A percentile compares a stretch with the other conserved stretches of the same genome.
phyloP scores from a whole-genome alignment of 2,113 vertebrate genomes.

The Anseranas semipalmata region DNA sequence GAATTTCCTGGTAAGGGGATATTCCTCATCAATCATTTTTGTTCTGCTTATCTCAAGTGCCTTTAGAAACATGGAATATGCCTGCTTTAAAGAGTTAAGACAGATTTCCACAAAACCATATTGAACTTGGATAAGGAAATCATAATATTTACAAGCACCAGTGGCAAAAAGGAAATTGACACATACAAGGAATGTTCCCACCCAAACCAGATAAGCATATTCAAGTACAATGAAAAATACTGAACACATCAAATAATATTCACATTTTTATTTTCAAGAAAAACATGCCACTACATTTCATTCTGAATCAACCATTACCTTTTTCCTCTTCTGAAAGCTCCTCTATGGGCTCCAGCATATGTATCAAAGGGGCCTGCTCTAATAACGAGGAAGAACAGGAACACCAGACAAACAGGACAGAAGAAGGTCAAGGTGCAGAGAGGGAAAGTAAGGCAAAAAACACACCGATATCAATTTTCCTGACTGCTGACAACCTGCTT shows the following conservation, averaged over 20 bases:
- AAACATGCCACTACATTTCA: not conserved
- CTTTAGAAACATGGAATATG: not conserved
- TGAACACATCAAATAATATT: not conserved
- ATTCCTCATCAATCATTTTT: not conserved
- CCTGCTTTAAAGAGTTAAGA: not conserved
- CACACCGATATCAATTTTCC: not conserved
- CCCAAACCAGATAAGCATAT: not conserved
- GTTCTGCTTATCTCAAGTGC: not conserved
- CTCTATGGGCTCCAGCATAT: slow-evolving; percentile 93
- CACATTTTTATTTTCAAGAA: not conserved
- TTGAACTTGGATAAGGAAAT: not conserved
- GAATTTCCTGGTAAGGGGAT: not conserved
- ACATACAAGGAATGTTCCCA: not conserved
- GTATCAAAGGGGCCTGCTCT: slow-evolving; percentile 86
- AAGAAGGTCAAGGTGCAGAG: slow-evolving; percentile 56
- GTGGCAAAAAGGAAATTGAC: not conserved
- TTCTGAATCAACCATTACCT: slow-evolving; percentile 82
- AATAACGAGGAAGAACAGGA: slow-evolving; percentile 74
- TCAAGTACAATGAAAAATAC: not conserved
- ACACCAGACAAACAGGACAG: slow-evolving; percentile 74
- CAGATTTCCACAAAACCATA: not conserved
- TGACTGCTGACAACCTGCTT: not conserved
- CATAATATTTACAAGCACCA: not conserved
- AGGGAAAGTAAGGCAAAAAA: slow-evolving; percentile 28
- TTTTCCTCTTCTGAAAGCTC: slow-evolving; percentile 96